Base-by-base conservation (phyloP, 1,140 invertebrate genomes). In the Glomeris maerens region DNA sequence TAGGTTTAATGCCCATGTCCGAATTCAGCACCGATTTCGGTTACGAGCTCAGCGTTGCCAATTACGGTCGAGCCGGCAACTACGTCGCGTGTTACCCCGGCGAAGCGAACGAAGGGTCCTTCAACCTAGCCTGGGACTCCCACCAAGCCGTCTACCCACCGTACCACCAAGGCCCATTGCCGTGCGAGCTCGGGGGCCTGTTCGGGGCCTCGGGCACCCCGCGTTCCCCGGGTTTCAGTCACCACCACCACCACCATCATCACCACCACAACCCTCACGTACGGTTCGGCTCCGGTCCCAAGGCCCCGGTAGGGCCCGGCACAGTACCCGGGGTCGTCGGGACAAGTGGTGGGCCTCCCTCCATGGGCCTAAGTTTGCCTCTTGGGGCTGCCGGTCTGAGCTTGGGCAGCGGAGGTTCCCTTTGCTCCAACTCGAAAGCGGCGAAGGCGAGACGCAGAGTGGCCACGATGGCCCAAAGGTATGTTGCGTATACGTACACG, bases 381-480 rank as follows among this genome's bases (percentile, higher is more conserved):
- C n/a, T n/a, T 17, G 31, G 31, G 10, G 31, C 10, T 17, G 17
- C 10, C 31, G 31, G 31, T 17, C 10, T 10, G 10, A 17, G 31
- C 10, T 10, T 10, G 10, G 31, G 31, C 31, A 36, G 31, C 31
- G 17, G 17, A 10, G 31, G 31, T 17, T 10, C 10, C 31, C 10
- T 10, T 17, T 10, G 31, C 31, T 10, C 10, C 31, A 17, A 17
- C 31, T 17, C 10, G 10, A 36, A 36, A 14, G 42, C 26, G 17
- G 3, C 31, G 3, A 91, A 91, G 63, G 79, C 85, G 0, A 73
- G 89, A 3, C 76, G 88, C 2, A 74, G 89, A 21, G 86, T 92
- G 1, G 89, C 89, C 0, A 89, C 88, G 0, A 76, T 91, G 52
- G 88, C 87, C 0, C 89, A 93, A 62, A 72, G n/a, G n/a, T n/a